phyloP scores from a whole-genome alignment of 2,888 invertebrate genomes.

The Pocota personata region DNA sequence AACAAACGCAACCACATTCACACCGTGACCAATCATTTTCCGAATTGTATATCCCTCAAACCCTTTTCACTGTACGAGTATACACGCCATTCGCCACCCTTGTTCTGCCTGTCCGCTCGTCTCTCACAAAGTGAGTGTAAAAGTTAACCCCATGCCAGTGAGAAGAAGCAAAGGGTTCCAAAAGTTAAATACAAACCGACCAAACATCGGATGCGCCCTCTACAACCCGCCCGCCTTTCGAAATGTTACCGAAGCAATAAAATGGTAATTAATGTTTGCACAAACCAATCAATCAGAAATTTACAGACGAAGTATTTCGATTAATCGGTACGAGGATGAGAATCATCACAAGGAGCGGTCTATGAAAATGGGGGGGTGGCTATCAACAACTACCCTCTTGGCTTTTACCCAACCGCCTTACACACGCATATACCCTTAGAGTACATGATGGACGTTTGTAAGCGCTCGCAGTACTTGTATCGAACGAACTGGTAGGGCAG shows the following conservation, averaged over 20 bases:
- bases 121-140: constrained; percentile 1
- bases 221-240: constrained; percentile 45
- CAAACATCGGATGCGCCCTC: constrained; percentile 54
- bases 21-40: constrained; percentile 56
- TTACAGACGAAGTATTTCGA: constrained; percentile 75
- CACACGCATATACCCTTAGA: neutral
- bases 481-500: constrained; percentile 1
- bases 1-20: constrained; percentile 45
- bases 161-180: constrained; percentile 58
- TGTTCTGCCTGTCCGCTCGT: neutral
- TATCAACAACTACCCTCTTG: constrained; percentile 41
- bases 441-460: constrained; percentile 58
- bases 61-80: neutral
- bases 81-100: neutral
- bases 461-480: neutral
- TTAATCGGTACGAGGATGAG: constrained; percentile 74
- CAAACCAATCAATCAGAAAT: constrained; percentile 76
- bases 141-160: constrained; percentile 42
- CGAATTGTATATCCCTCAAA: constrained; percentile 42
- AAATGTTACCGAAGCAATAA: constrained; percentile 75
- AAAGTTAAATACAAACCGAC: constrained; percentile 70
- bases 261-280: constrained; percentile 77
- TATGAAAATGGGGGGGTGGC: constrained; percentile 47
- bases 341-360: constrained; percentile 34
- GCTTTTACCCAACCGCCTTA: constrained; percentile 31